A percentile compares a stretch with the other conserved stretches of the same genome.
phyloP scores from a whole-genome alignment of 2,113 vertebrate species.

The Rhizomys pruinosus region DNA sequence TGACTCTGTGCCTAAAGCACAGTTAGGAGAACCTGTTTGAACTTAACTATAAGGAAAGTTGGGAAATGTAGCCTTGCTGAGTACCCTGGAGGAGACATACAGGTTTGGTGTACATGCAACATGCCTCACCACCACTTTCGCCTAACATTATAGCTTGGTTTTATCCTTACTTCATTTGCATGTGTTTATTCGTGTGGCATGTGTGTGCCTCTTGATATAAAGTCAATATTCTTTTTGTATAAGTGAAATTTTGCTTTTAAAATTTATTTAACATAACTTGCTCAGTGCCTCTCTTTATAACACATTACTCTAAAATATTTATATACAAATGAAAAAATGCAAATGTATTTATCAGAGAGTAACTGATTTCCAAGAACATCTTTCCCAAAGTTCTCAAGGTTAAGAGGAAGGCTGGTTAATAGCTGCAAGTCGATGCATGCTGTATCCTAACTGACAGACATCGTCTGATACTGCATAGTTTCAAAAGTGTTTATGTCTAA shows the following conservation, averaged over 20 bases:
- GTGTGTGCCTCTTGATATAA: too few relatives aligned
- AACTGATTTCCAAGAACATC: not conserved
- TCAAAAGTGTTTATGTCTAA: slow-evolving; percentile 57
- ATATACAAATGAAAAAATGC: not conserved
- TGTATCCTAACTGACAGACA: not conserved
- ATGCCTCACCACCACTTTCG: not conserved
- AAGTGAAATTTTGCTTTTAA: not conserved
- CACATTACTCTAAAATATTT: not conserved
- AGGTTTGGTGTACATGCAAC: fast-evolving
- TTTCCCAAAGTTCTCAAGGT: not conserved
- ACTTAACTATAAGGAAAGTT: not conserved
- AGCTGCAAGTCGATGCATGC: not conserved
- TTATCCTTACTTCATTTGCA: too few relatives aligned
- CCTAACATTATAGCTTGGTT: too few relatives aligned
- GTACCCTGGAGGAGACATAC: not conserved
- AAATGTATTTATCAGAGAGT: not conserved
- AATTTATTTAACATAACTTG: not conserved
- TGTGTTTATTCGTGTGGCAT: too few relatives aligned
- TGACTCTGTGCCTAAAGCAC: too few relatives aligned
- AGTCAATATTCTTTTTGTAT: not conserved
- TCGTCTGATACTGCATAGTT: slow-evolving; percentile 21
- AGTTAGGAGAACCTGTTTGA: not conserved
- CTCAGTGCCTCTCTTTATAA: not conserved
- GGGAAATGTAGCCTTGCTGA: not conserved
- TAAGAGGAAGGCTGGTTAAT: not conserved